Evolutionary conservation across 2,888 invertebrate genomes (phyloP).

Genomic region (Aspidapion aeneum): DNA sequence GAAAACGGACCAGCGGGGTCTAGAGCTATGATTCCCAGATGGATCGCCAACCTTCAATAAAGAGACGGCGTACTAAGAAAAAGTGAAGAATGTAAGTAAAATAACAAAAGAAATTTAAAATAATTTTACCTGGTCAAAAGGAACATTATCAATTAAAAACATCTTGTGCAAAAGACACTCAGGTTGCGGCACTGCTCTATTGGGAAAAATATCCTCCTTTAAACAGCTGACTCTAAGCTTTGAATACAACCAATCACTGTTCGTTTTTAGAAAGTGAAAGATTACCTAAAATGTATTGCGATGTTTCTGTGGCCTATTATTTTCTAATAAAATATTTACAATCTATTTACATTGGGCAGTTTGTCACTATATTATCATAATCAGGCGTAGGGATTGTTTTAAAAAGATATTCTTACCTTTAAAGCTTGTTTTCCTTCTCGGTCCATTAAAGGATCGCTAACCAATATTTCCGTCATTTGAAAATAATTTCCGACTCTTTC

Average conservation of each 20-base stretch:
- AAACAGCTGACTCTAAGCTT: constrained; percentile 52
- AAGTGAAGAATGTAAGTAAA: no score
- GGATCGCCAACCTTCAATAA: no score
- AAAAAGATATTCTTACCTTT: constrained; percentile 45
- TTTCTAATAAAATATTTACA: no score
- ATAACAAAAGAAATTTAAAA: no score
- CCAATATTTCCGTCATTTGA: constrained; percentile 54
- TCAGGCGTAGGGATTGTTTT: no score
- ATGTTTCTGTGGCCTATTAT: not conserved
- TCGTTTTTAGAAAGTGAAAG: constrained; percentile 66
- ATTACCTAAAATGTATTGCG: constrained; percentile 52
- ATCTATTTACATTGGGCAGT: no score
- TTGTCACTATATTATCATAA: no score
- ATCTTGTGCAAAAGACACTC: constrained; percentile 66
- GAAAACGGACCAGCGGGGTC: no score
- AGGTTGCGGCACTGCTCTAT: constrained; percentile 38
- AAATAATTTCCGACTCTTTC: constrained; percentile 49
- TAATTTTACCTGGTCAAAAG: constrained; percentile 78
- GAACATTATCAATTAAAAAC: constrained; percentile 73
- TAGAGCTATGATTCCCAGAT: no score
- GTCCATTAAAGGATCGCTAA: constrained; percentile 61
- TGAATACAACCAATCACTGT: constrained; percentile 65
- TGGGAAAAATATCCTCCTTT: constrained; percentile 42
- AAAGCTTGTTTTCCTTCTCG: constrained; percentile 56
- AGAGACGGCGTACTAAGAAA: no score